Evolutionary conservation across 2,113 vertebrate species (phyloP).

Genomic region (Campylorhamphus procurvoides): DNA sequence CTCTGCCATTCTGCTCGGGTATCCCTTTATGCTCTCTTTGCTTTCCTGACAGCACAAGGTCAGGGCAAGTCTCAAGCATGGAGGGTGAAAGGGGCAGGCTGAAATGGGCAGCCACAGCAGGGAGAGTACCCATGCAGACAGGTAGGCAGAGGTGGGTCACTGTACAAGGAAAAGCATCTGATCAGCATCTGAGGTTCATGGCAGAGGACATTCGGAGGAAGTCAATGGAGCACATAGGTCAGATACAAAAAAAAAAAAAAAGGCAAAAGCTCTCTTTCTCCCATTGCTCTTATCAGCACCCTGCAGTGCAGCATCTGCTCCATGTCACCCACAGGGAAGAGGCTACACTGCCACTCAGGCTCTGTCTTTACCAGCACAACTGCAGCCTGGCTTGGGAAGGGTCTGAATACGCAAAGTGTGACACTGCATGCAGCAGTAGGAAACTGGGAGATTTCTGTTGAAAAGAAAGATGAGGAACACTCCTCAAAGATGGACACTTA

Average conservation of each 20-base stretch:
- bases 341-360: background rate
- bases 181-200: background rate
- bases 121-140: background rate
- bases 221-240: background rate
- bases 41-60: background rate
- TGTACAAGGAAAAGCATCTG: background rate
- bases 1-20: background rate
- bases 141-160: background rate
- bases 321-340: background rate
- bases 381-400: background rate
- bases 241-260: background rate
- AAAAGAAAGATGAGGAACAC: background rate
- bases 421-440: background rate
- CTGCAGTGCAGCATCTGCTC: background rate
- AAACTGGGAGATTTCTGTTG: background rate
- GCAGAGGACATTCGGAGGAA: background rate
- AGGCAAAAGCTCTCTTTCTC: background rate
- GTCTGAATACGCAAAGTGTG: background rate
- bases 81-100: background rate
- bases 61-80: rapidly evolving
- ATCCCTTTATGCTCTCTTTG: background rate
- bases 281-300: background rate
- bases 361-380: background rate
- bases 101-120: background rate
- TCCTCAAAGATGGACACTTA: background rate